Evolutionary conservation across 2,888 invertebrate species (phyloP).

Genomic region (Metellina segmentata): DNA sequence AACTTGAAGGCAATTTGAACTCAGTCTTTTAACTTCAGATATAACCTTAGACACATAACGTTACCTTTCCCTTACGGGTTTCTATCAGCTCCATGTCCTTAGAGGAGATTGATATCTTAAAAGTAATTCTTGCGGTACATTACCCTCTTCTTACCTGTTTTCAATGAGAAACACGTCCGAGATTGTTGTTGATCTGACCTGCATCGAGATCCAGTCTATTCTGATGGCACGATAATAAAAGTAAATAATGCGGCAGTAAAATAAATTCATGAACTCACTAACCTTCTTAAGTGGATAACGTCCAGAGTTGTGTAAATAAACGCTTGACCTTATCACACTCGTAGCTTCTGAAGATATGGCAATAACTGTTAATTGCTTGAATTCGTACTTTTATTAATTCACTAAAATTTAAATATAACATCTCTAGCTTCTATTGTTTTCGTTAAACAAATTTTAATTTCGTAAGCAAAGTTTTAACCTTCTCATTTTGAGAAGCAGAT

Average conservation of each 20-base stretch:
- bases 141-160: slow-evolving; percentile 5
- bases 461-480: too few relatives aligned
- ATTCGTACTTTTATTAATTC: too few relatives aligned
- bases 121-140: slow-evolving; percentile 26
- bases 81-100: not conserved
- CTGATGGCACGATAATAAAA: not conserved
- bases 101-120: slow-evolving; percentile 7
- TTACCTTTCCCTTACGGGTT: not conserved
- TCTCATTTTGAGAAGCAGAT: too few relatives aligned
- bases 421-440: too few relatives aligned
- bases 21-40: not conserved
- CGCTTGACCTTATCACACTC: too few relatives aligned
- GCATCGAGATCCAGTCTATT: not conserved
- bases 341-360: too few relatives aligned
- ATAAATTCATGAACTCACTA: not conserved
- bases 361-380: too few relatives aligned
- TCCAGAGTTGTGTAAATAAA: too few relatives aligned
- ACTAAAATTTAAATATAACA: too few relatives aligned
- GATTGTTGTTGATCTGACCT: slow-evolving; percentile 1
- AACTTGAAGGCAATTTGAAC: not conserved
- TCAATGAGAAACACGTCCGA: slow-evolving; percentile 9
- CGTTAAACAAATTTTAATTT: too few relatives aligned
- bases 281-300: too few relatives aligned
- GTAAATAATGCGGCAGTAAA: not conserved
- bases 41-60: not conserved